Conservation (phyloP, 2,797 vertebrate genomes). For the Rhabdomys pumilio region DNA sequence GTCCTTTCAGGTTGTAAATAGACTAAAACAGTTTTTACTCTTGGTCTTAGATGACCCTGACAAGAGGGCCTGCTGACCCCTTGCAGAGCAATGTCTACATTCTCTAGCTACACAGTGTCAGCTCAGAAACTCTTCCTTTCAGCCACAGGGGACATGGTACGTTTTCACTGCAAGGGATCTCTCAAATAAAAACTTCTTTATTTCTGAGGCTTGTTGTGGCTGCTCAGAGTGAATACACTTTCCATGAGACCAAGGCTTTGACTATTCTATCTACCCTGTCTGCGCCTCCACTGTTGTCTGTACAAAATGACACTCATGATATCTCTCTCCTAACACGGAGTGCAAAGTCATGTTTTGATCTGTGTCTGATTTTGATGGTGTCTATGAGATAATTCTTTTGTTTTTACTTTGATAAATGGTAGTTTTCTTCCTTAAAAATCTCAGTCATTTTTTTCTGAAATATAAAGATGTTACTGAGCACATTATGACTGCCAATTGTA, state of each 20-base stretch:
- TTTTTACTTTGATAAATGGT: background rate
- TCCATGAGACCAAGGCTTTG: background rate
- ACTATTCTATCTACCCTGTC: background rate
- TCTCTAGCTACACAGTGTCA: constrained; percentile 3
- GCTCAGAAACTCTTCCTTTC: background rate
- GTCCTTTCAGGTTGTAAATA: background rate
- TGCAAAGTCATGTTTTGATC: constrained; percentile 18
- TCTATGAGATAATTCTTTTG: background rate
- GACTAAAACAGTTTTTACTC: constrained; percentile 48
- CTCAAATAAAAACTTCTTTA: background rate
- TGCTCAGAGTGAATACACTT: background rate
- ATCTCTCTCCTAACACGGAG: background rate
- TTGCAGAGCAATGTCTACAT: background rate
- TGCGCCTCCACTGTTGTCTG: background rate
- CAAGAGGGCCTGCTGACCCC: background rate
- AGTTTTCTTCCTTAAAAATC: background rate
- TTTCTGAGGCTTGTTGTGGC: background rate
- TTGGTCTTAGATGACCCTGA: background rate
- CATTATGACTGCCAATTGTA: background rate
- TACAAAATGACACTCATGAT: background rate
- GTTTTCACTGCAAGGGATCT: background rate
- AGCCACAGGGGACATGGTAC: background rate
- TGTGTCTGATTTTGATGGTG: background rate
- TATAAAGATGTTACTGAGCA: background rate
- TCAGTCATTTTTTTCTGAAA: background rate